Percentiles rank a stretch among this genome's conserved stretches.
phyloP scores from a whole-genome alignment of 2,113 vertebrate genomes.

The Numenius arquata region DNA sequence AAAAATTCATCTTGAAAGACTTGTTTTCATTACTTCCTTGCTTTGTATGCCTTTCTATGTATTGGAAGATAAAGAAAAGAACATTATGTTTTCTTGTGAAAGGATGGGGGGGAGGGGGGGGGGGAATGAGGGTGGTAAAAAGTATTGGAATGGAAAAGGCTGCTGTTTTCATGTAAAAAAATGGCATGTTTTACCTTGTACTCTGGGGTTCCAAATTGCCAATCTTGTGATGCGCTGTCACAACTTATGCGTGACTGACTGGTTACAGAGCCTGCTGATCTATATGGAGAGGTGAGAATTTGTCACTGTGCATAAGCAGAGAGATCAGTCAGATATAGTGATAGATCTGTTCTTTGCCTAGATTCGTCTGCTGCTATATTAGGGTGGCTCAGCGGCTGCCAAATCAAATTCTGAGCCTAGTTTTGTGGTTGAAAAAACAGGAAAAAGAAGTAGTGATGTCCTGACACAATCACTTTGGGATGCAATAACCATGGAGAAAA shows the following conservation, averaged over 20 bases:
- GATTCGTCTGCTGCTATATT: constrained; percentile 73
- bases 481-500: constrained; percentile 15
- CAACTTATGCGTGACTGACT: constrained; percentile 71
- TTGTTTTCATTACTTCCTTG: not conserved
- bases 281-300: constrained; percentile 79
- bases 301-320: constrained; percentile 77
- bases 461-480: constrained; percentile 44
- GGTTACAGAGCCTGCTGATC: constrained; percentile 72
- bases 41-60: not conserved
- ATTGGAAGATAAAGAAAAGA: constrained; percentile 13
- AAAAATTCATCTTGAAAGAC: not conserved
- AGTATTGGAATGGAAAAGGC: constrained; percentile 17
- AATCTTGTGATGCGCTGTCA: constrained; percentile 67
- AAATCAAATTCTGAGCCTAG: constrained; percentile 69
- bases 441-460: constrained; percentile 44
- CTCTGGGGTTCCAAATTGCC: constrained; percentile 63
- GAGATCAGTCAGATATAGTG: constrained; percentile 77
- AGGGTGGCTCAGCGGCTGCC: constrained; percentile 62
- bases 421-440: constrained; percentile 50
- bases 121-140: not conserved
- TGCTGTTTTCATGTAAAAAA: constrained; percentile 59
- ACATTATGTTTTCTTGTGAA: not conserved
- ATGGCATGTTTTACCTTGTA: constrained; percentile 62
- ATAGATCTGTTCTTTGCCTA: constrained; percentile 76
- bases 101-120: not conserved